A percentile compares a stretch with the other conserved stretches of the same genome.
Conservation (phyloP, 1,140 invertebrate species). For the Eueides isabella region DNA sequence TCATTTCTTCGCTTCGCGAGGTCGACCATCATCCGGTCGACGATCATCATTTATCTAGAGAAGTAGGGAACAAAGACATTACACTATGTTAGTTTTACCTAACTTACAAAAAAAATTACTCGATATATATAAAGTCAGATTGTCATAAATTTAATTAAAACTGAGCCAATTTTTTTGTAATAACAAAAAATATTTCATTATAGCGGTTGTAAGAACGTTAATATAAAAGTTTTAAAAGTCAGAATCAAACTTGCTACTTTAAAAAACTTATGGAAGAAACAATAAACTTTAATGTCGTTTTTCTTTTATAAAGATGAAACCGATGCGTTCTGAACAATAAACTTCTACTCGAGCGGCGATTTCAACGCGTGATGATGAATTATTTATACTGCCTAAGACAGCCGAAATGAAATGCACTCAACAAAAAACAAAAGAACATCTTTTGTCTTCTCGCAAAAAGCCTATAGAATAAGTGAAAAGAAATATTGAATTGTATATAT, state of each 20-base stretch:
- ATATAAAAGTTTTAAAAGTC: neutral
- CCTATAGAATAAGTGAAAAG: neutral
- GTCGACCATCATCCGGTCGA: no score
- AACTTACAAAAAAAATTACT: no score
- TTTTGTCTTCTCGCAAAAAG: slow-evolving; percentile 28
- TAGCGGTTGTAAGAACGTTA: no score
- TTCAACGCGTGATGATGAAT: slow-evolving; percentile 78
- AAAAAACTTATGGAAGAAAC: slow-evolving; percentile 8
- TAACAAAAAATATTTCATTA: no score
- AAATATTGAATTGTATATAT: slow-evolving; percentile 4
- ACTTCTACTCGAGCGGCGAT: slow-evolving; percentile 42
- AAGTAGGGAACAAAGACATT: no score
- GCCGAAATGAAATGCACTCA: slow-evolving; percentile 73
- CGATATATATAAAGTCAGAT: no score
- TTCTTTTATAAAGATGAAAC: neutral
- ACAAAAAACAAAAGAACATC: slow-evolving; percentile 61
- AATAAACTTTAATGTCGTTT: slow-evolving; percentile 1
- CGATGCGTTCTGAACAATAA: slow-evolving; percentile 17
- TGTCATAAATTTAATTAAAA: no score
- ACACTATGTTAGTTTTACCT: no score
- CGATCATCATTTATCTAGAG: no score
- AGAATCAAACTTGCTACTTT: neutral
- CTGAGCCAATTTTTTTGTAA: no score
- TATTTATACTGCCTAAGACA: slow-evolving; percentile 76
- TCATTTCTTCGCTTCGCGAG: no score